Base-by-base conservation (phyloP, 2,888 invertebrate genomes). In the Parelbella ahira region DNA sequence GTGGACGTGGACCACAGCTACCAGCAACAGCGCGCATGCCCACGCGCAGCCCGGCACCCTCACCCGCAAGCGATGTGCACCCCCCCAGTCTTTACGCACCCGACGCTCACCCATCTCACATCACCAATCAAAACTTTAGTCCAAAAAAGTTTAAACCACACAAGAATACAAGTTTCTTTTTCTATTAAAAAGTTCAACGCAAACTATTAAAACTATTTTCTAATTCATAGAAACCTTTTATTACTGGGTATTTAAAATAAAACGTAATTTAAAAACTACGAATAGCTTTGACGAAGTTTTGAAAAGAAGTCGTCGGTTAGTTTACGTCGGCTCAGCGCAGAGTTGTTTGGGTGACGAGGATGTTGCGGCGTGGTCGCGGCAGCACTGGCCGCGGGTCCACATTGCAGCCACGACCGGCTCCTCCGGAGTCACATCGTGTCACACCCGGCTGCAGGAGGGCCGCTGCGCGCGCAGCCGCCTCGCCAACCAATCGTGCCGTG, bases 41-140 rank as follows among this genome's bases (percentile, higher is more conserved):
- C 84, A 86, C 50, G 79, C 84, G 84, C 83, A 83, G 23, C 68
- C 52, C 28, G 63, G 61, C 49, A 71, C 47, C 56, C 67, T 49
- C 50, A 66, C 57, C 37, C 54, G 60, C 54, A 51, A 56, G 63
- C 60, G 58, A 56, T 55, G 48, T 50, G 54, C 52, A 21, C 48
- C 44, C 37, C 44, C 41, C 44, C 49, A 52, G 56, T 58, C 53
- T 54, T 51, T 51, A 53, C 53, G 49, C 54, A 56, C 60, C 53
- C 59, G 61, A 53, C 62, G 68, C 56, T 63, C 70, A 69, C 75
- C 83, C 83, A 86, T 87, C 68, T 76, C 86, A 87, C 86, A 84
- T 86, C 82, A 84, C 86, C 71, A 67, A 69, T 53, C 54, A 41
- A 51, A 43, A 48, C 44, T 46, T 41, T 33, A 18, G 36, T 37